A percentile compares a stretch with the other conserved stretches of the same genome.
Conservation (phyloP, 2,797 vertebrate species). For the Peromyscus nudipes region DNA sequence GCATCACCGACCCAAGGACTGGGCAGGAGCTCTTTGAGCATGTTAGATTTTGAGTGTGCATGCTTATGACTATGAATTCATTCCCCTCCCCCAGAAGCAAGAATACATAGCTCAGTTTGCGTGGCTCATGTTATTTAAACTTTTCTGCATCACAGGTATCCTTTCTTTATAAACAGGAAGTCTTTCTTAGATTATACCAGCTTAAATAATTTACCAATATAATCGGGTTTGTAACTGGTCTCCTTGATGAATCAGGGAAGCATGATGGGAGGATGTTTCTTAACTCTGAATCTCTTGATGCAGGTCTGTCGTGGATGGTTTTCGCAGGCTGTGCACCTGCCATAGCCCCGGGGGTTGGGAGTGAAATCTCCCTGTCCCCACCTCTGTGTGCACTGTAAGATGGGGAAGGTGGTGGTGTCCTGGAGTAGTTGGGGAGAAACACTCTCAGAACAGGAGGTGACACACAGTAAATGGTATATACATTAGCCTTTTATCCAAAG, state of each 20-base stretch:
- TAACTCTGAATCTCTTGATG: neutral
- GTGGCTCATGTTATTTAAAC: neutral
- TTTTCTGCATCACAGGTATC: neutral
- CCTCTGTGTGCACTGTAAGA: neutral
- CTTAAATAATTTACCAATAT: neutral
- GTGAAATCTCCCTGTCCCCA: too few relatives aligned
- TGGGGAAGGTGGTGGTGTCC: too few relatives aligned
- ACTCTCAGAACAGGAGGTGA: neutral
- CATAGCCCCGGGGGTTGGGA: too few relatives aligned
- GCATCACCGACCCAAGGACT: neutral
- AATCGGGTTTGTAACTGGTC: neutral
- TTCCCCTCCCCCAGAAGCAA: neutral
- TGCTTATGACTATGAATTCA: neutral
- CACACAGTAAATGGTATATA: neutral
- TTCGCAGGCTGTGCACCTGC: neutral
- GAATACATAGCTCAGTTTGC: neutral
- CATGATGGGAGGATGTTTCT: neutral
- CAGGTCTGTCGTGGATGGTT: neutral
- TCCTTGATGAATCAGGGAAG: neutral
- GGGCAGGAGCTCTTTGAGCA: neutral
- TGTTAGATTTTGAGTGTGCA: neutral
- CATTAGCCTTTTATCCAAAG: neutral
- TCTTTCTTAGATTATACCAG: neutral
- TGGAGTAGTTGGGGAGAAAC: neutral
- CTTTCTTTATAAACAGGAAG: conserved; percentile 27